phyloP scores from a whole-genome alignment of 2,888 invertebrate species.

The Orthonychiurus folsomi region DNA sequence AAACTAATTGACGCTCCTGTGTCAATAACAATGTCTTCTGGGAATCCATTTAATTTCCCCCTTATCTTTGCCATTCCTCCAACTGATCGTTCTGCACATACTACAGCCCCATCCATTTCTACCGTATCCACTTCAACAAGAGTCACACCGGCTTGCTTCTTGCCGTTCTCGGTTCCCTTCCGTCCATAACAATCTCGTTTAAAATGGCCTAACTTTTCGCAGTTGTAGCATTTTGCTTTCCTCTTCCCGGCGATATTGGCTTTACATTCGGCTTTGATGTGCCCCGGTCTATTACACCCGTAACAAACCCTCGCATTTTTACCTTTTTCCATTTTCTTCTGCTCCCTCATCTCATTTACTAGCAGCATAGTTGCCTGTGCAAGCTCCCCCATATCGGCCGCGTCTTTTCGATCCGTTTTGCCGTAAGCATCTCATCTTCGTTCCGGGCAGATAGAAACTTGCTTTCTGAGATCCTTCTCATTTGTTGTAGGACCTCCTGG shows the following conservation, averaged over 20 bases:
- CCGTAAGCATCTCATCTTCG: not conserved
- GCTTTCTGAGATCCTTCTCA: not conserved
- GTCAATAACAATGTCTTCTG: slow-evolving; percentile 4
- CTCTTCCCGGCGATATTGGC: not conserved
- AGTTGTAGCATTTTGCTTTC: not conserved
- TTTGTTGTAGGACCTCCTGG: not conserved
- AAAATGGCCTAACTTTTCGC: not conserved
- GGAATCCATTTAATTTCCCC: not conserved
- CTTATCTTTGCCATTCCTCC: not conserved
- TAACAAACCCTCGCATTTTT: not conserved
- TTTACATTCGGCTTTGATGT: not conserved
- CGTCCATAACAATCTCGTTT: not conserved
- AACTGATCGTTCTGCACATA: not conserved
- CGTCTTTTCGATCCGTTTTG: not conserved
- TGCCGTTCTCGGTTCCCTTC: not conserved
- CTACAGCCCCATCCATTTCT: not conserved
- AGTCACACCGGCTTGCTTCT: not conserved
- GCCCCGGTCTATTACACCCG: not conserved
- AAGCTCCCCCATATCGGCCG: not conserved
- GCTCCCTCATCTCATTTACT: not conserved
- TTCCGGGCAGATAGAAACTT: not conserved
- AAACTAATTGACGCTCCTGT: slow-evolving; percentile 6
- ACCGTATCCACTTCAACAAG: not conserved
- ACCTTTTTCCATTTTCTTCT: not conserved
- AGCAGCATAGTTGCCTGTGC: slow-evolving; percentile 4